phyloP scores from a whole-genome alignment of 2,113 vertebrate species.

The Melanocharis versteri region DNA sequence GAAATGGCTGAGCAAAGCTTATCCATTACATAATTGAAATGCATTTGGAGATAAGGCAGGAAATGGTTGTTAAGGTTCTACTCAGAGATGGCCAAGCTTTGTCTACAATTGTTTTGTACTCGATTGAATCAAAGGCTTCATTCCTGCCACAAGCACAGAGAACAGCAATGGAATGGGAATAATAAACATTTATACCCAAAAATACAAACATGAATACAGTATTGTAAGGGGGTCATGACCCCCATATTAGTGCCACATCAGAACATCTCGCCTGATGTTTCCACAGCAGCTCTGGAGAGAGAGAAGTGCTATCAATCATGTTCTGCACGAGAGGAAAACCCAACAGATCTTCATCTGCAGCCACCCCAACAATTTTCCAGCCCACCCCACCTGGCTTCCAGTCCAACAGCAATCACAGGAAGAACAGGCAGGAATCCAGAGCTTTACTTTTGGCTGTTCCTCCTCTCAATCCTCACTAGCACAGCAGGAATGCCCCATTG shows the following conservation, averaged over 20 bases:
- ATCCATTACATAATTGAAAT: fast-evolving
- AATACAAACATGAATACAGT: background rate
- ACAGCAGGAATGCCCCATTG: background rate
- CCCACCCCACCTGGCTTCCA: background rate
- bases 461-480: background rate
- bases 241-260: background rate
- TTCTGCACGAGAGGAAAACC: background rate
- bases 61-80: background rate
- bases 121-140: background rate
- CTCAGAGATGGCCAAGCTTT: background rate
- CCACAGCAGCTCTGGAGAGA: background rate
- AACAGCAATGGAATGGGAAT: background rate
- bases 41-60: background rate
- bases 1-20: background rate
- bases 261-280: background rate
- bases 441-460: fast-evolving
- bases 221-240: background rate
- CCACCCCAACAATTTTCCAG: background rate
- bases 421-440: background rate
- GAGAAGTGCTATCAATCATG: background rate
- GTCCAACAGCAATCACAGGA: background rate
- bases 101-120: background rate
- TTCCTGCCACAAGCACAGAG: background rate
- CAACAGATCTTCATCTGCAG: background rate
- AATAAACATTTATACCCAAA: background rate